These are phyloP conservation scores for Podargus strigoides DNA, from an alignment of 2,797 vertebrate species.

Conservation along the genomic window DNA sequence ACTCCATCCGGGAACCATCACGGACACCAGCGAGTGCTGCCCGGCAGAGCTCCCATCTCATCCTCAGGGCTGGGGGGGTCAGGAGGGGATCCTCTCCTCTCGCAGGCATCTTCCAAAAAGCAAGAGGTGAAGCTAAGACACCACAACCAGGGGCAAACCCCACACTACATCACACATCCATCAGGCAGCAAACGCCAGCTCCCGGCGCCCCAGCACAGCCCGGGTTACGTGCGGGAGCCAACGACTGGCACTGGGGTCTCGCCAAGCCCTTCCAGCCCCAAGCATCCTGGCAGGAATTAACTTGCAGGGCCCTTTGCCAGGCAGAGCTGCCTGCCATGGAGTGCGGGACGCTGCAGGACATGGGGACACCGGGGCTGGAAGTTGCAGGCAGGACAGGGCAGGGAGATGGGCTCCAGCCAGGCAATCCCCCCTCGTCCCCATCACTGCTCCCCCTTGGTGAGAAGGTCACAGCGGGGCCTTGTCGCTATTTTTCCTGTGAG, in stretches of 20 bases:
- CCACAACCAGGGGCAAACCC: not conserved
- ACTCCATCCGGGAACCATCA: accelerated
- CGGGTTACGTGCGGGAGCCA: accelerated
- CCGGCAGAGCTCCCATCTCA: no score
- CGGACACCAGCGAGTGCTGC: accelerated
- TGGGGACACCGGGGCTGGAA: no score
- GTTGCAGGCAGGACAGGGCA: not conserved
- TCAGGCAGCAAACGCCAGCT: not conserved
- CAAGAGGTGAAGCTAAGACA: no score
- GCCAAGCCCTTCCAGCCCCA: accelerated
- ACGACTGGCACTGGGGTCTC: accelerated
- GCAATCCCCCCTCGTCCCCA: accelerated
- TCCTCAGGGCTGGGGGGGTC: no score
- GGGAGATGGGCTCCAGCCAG: no score
- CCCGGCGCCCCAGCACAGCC: not conserved
- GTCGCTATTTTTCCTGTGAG: accelerated
- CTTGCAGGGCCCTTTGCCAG: accelerated
- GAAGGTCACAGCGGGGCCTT: not conserved
- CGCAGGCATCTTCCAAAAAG: no score
- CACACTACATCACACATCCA: not conserved
- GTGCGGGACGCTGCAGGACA: accelerated
- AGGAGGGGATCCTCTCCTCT: no score
- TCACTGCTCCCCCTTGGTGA: not conserved
- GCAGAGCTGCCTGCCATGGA: accelerated
- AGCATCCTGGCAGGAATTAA: not conserved